Conservation (phyloP, 2,113 vertebrate genomes). For the Misgurnus mizolepis region DNA sequence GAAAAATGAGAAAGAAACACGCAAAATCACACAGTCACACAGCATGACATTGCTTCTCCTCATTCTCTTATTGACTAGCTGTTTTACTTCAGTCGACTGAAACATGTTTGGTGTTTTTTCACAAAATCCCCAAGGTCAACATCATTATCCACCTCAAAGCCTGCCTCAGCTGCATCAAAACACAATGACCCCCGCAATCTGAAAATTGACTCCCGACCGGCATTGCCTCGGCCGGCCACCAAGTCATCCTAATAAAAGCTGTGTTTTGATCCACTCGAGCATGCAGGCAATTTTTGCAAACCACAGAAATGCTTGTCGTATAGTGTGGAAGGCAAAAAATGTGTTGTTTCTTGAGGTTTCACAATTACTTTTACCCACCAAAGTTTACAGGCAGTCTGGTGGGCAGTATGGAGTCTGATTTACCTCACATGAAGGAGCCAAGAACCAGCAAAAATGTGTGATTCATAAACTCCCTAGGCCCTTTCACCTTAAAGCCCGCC, state of each 20-base stretch:
- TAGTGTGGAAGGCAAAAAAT: neutral
- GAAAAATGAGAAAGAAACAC: constrained; percentile 5
- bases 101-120: constrained; percentile 3
- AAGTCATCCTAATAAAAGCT: constrained; percentile 52
- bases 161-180: neutral
- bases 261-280: neutral
- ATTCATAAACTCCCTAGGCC: neutral
- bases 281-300: constrained; percentile 16
- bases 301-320: constrained; percentile 28
- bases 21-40: constrained; percentile 8
- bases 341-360: constrained; percentile 25
- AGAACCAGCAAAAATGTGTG: neutral
- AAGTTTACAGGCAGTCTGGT: neutral
- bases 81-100: constrained; percentile 6
- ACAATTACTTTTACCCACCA: neutral
- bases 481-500: neutral
- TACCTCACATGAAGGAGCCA: neutral
- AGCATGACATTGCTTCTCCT: neutral
- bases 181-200: neutral
- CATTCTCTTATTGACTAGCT: neutral
- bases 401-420: neutral
- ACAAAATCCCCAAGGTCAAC: neutral
- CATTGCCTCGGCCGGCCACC: constrained; percentile 36
- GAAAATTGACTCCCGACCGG: neutral
- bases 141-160: constrained; percentile 3